Base-by-base conservation (phyloP, 2,797 vertebrate genomes). In the Adrianichthys oophorus region DNA sequence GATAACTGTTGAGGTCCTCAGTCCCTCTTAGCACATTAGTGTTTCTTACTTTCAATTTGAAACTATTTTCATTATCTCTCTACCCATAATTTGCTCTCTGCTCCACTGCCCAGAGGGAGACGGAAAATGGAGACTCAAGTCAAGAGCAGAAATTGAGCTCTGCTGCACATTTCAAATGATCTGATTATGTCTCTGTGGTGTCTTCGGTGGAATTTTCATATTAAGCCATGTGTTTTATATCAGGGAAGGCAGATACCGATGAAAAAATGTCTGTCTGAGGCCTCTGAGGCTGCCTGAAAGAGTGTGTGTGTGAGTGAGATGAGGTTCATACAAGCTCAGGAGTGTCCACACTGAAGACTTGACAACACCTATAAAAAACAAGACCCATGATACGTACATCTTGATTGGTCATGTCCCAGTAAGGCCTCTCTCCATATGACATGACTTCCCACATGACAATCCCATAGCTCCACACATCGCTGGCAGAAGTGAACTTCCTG, bases 321-420 rank as follows among this genome's bases (percentile, higher is more conserved):
- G 43, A 32, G 19, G 48, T 32, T 65, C 50, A 29, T 29, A 10
- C 15, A 44, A 44, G 32, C 8, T 18, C 48, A 5, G 51, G 19
- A 21, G 19, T 32, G 49, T 48, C 18, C 16, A 56, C 16, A 72
- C 32, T 18, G 0, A 37, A 60, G 58, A 53, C 49, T 42, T 26
- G 58, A 18, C 18, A 56, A 42, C 5, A 44, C 18, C 23, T 42
- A 41, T 2, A 7, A 59, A 59, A 65, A 49, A 5, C 7, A 61
- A 16, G n/a, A 17, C 1, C 37, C 19, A 26, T 13, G 18, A 68
- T 73, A 90, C 92, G 1, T 87, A 93, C 92, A 15, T 93, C 92
- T 68, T 93, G 92, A 82, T 93, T 93, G 85, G 92, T 93, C 92
- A 93, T 93, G 82, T 93, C 92, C 92, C 92, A 93, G 77, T 93